Base-by-base conservation (phyloP, 2,113 vertebrate species). In the Osmerus mordax region DNA sequence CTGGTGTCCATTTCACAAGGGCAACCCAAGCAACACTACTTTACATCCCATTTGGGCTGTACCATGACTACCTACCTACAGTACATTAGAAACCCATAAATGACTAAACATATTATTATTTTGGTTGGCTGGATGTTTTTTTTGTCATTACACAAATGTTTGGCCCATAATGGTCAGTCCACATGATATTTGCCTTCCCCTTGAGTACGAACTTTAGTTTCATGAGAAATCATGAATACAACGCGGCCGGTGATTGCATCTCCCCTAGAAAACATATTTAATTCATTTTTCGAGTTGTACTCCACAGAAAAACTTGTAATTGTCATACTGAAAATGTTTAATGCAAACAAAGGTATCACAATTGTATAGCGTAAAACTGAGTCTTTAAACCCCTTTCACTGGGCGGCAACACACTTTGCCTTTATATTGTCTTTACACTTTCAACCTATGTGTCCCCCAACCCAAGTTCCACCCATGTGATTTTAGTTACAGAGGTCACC, bases 1-100 rank as follows among this genome's bases (percentile, higher is more conserved):
- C 72, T 71, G 86, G 89, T 88, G 80, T 89, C 79, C 13, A 54
- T 78, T 89, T 89, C 87, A 81, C 71, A 64, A 6, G 74, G 69
- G 88, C 86, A 86, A 89, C 70, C 77, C 74, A 29, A 90, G 62
- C 9, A 62, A 68, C 72, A 32, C 59, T 1, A 56, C 55, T n/a
- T n/a, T n/a, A 15, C n/a, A 16, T 16, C 55, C 16, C 55, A 18
- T 47, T 47, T 47, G 9, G 7, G 9, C 41, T 47, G 4, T 47
- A 47, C 41, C 41, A 47, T 47, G 9, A 47, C 6, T 56, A 56
- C 16, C 6, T 56, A 56, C 16, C 54, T 56, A 56, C 16, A 56
- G 12, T 54, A 54, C 15, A 15, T 54, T 54, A 36, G 32, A 36
- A 36, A 4, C 32, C 32, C 32, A 36, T 36, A 36, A 36, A 36